A percentile compares a stretch with the other conserved stretches of the same genome.
Evolutionary conservation across 1,140 invertebrate species (phyloP).

Genomic region (Pseudobourletiella spinata): DNA sequence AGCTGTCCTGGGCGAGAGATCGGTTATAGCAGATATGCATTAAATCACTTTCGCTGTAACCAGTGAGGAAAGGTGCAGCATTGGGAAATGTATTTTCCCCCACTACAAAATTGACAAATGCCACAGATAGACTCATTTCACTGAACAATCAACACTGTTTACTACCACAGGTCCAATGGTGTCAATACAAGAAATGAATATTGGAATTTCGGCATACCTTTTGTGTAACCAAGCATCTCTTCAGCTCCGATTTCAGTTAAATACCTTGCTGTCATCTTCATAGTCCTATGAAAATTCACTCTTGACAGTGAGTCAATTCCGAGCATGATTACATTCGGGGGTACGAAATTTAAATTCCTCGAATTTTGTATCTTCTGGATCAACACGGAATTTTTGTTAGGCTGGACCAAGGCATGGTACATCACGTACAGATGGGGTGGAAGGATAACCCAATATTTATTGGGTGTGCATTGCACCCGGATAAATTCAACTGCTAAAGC

Average conservation of each 20-base stretch:
- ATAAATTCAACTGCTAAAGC: no score
- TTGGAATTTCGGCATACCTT: no score
- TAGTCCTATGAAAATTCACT: constrained; percentile 69
- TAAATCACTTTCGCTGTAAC: neutral
- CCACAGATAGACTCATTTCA: neutral
- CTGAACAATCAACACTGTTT: neutral
- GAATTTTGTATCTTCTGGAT: neutral
- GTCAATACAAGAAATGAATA: no score
- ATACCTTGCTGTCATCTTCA: constrained; percentile 58
- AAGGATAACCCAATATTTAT: no score
- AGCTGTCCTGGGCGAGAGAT: constrained; percentile 36
- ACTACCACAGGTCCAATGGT: no score
- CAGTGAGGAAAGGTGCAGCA: constrained; percentile 35
- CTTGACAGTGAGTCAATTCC: constrained; percentile 81
- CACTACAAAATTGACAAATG: constrained; percentile 19
- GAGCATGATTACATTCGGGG: constrained; percentile 41
- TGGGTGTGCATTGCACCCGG: no score
- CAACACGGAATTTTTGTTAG: neutral
- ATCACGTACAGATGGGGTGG: no score
- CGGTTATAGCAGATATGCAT: neutral
- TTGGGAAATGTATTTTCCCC: constrained; percentile 42
- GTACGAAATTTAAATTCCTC: neutral
- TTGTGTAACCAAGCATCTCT: constrained; percentile 33
- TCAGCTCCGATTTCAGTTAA: constrained; percentile 41
- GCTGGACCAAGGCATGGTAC: neutral